Evolutionary conservation across 2,888 invertebrate species (phyloP).

Genomic region (Drosophila aldrichi): DNA sequence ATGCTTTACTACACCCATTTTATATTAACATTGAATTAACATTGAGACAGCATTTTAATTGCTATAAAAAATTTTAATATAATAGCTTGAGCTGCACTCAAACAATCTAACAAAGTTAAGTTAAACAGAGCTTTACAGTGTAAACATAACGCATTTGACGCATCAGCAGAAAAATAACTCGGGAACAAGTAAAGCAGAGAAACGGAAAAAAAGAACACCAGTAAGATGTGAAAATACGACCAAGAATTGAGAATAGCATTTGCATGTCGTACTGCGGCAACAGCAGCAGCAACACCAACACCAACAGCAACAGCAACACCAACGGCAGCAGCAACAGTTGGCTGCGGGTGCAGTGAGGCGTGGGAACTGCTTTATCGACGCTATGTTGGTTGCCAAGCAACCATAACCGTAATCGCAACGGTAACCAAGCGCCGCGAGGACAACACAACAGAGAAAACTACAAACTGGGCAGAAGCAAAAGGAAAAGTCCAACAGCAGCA

Average conservation of each 20-base stretch:
- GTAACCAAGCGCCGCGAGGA: constrained; percentile 61
- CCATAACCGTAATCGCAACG: constrained; percentile 63
- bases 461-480: constrained; percentile 1
- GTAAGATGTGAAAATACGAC: constrained; percentile 23
- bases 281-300: not conserved
- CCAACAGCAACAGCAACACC: not conserved
- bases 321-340: constrained; percentile 51
- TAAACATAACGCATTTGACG: constrained; percentile 45
- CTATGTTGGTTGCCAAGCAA: constrained; percentile 72
- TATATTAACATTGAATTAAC: not conserved
- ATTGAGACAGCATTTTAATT: not conserved
- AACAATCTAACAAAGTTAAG: constrained; percentile 3
- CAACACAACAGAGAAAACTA: constrained; percentile 20
- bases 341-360: constrained; percentile 39
- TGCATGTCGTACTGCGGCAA: constrained; percentile 28
- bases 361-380: constrained; percentile 73
- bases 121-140: constrained; percentile 11
- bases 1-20: too few species aligned
- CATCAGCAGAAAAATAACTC: constrained; percentile 43
- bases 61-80: too few species aligned
- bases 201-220: constrained; percentile 1
- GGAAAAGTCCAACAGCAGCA: constrained; percentile 5
- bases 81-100: not conserved
- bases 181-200: constrained; percentile 6
- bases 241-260: constrained; percentile 38